phyloP scores from a whole-genome alignment of 2,797 vertebrate species.

The Gymnodraco acuticeps region DNA sequence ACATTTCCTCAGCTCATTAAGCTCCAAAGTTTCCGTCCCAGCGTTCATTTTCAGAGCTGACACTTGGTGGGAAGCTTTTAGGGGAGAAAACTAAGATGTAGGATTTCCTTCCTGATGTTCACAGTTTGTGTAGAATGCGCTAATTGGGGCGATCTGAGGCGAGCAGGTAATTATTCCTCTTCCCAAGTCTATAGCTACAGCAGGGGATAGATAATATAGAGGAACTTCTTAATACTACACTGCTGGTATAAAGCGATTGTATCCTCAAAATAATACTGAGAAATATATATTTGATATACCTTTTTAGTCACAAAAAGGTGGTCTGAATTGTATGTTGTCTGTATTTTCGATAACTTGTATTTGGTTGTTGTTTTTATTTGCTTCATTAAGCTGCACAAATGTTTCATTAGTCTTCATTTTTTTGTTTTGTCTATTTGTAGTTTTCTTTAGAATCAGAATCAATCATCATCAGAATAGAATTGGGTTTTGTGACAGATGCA shows the following conservation, averaged over 20 bases:
- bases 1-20: constrained; percentile 55
- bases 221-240: not conserved
- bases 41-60: constrained; percentile 17
- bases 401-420: not conserved
- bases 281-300: not conserved
- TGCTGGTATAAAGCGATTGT: not conserved
- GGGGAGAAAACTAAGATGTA: constrained; percentile 29
- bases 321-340: not conserved
- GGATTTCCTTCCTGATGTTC: constrained; percentile 53
- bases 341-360: too few species aligned
- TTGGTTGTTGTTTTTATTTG: not conserved
- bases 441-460: too few species aligned
- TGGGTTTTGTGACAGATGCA: too few species aligned
- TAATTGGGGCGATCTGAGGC: constrained; percentile 48
- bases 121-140: constrained; percentile 4
- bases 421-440: not conserved
- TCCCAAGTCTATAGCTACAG: not conserved
- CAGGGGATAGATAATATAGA: not conserved
- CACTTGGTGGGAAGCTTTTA: constrained; percentile 42
- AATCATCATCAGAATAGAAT: too few species aligned
- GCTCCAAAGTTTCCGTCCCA: constrained; percentile 19
- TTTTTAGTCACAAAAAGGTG: not conserved
- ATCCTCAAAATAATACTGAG: not conserved
- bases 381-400: not conserved
- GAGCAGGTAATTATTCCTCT: constrained; percentile 28